Evolutionary conservation across 2,113 vertebrate genomes (phyloP).

Genomic region (Oreochromis spilurus): DNA sequence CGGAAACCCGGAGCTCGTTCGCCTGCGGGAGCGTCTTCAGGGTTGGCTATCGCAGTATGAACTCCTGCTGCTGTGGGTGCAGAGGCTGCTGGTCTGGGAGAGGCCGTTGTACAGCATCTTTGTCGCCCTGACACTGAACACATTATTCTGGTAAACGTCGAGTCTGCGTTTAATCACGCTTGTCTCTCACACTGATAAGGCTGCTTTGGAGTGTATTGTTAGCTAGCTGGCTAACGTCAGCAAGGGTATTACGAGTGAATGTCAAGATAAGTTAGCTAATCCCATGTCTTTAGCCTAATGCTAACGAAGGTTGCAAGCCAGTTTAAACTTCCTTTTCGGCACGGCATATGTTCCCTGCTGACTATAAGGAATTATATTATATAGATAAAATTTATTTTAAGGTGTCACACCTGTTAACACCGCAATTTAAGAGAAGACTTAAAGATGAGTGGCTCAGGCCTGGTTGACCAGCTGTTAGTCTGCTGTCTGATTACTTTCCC

Average conservation of each 20-base stretch:
- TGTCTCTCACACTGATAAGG: background rate
- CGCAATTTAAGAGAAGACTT: background rate
- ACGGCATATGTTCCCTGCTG: rapidly evolving
- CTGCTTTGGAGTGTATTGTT: background rate
- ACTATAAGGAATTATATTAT: background rate
- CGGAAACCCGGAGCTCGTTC: slow-evolving; percentile 61
- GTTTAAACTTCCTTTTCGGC: background rate
- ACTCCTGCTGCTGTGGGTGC: slow-evolving; percentile 75
- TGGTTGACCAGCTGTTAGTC: slow-evolving; percentile 11
- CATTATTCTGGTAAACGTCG: slow-evolving; percentile 83
- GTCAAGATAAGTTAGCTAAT: slow-evolving; percentile 57
- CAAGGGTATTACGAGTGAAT: background rate
- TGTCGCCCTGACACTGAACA: slow-evolving; percentile 84
- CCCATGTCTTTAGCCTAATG: slow-evolving; percentile 44
- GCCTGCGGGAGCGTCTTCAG: slow-evolving; percentile 77
- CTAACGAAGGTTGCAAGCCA: slow-evolving; percentile 13
- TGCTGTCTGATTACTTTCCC: background rate
- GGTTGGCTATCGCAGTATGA: slow-evolving; percentile 78
- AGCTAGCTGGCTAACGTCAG: background rate
- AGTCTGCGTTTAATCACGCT: background rate
- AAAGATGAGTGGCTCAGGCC: slow-evolving; percentile 2
- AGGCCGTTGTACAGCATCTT: slow-evolving; percentile 87
- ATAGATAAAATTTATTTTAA: background rate
- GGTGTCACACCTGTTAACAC: background rate
- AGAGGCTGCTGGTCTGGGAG: slow-evolving; percentile 92